These are phyloP conservation scores for Amphilophus citrinellus DNA, from an alignment of 2,113 vertebrate species.

Conservation along the genomic window DNA sequence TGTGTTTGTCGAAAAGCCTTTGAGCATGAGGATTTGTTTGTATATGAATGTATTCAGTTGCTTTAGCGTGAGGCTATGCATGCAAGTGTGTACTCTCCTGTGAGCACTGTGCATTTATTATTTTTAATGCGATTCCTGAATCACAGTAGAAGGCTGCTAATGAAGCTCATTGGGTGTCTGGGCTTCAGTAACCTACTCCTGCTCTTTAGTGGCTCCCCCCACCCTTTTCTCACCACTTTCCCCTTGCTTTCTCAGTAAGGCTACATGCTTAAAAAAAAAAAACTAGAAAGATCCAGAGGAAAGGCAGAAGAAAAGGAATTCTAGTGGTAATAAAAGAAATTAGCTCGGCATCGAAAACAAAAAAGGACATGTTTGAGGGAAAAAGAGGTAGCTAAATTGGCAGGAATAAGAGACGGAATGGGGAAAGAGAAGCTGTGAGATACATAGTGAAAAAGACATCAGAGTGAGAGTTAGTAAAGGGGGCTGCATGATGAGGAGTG, in stretches of 20 bases:
- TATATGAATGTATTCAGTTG: constrained; percentile 42
- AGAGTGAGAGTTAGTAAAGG: constrained; percentile 40
- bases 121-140: constrained; percentile 77
- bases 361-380: constrained; percentile 29
- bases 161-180: constrained; percentile 70
- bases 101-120: constrained; percentile 70
- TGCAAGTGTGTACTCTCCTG: constrained; percentile 42
- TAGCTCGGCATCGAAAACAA: constrained; percentile 5
- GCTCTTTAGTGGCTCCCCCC: constrained; percentile 60
- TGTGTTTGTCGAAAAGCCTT: constrained; percentile 49
- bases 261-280: not conserved
- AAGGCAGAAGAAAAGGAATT: constrained; percentile 5
- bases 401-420: constrained; percentile 5
- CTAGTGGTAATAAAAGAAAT: constrained; percentile 32
- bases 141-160: constrained; percentile 72
- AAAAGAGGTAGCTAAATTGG: constrained; percentile 30
- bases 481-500: constrained; percentile 44
- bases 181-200: constrained; percentile 40
- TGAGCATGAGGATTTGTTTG: constrained; percentile 58
- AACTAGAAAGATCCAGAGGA: constrained; percentile 21
- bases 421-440: constrained; percentile 19
- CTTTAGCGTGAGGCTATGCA: constrained; percentile 25
- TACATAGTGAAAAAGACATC: constrained; percentile 41
- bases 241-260: not conserved
- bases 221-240: constrained; percentile 13